These are phyloP conservation scores for Eueremaeus valkanovi DNA, from an alignment of 2,888 invertebrate genomes.

Conservation along the genomic window DNA sequence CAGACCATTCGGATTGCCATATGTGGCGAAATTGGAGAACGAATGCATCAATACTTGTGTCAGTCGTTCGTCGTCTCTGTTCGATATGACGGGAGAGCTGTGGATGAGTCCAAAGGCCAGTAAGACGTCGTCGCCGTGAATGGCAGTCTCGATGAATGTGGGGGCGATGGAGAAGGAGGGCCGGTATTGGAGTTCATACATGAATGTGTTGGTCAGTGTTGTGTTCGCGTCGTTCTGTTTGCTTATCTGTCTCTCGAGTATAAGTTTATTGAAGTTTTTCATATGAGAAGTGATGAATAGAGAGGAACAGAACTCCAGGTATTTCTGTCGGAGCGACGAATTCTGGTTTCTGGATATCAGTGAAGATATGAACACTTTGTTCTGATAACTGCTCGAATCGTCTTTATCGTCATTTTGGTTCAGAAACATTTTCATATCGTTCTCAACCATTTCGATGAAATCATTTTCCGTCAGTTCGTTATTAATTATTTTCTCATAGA, in stretches of 20 bases:
- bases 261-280: conserved; percentile 35
- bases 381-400: conserved; percentile 11
- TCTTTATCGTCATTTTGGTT: conserved; percentile 28
- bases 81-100: neutral
- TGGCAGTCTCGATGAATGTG: conserved; percentile 43
- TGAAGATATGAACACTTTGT: conserved; percentile 33
- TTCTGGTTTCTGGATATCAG: conserved; percentile 32
- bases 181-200: conserved; percentile 49
- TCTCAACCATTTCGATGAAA: conserved; percentile 39
- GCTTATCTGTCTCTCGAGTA: neutral
- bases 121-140: conserved; percentile 47
- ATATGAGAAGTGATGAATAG: conserved; percentile 43
- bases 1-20: conserved; percentile 38
- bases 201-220: conserved; percentile 43
- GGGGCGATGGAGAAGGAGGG: conserved; percentile 47
- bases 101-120: conserved; percentile 43
- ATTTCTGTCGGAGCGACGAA: conserved; percentile 32
- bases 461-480: conserved; percentile 43
- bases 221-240: conserved; percentile 10
- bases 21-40: conserved; percentile 42
- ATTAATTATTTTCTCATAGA: conserved; percentile 44
- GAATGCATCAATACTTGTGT: conserved; percentile 37
- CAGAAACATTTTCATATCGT: conserved; percentile 40
- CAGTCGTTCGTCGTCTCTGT: conserved; percentile 24
- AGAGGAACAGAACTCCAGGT: conserved; percentile 45